Base-by-base conservation (phyloP, 2,888 invertebrate genomes). In the Pelosia muscerda region DNA sequence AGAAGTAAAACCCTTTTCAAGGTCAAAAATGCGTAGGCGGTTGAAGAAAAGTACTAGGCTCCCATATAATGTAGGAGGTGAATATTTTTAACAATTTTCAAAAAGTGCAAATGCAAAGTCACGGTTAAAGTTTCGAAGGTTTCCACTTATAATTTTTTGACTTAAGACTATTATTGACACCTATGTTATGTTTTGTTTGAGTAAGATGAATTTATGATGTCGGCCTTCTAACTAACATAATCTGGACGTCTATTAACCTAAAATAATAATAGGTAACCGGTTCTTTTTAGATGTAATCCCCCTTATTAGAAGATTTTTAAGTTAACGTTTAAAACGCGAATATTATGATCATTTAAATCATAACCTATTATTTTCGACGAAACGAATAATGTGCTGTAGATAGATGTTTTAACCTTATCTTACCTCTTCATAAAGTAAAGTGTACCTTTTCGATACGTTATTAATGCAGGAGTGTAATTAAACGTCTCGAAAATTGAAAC, bases 1-100 rank as follows among this genome's bases (percentile, higher is more conserved):
- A 53, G n/a, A 31, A 31, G 5, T 26, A 19, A n/a, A 2, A 13
- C 1, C 34, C 34, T 22, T 23, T 55, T 54, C 28, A 54, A 55
- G 22, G 63, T 38, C 55, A 13, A 72, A 74, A 72, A 77, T 80
- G 70, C 68, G 75, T 75, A 71, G 65, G 66, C 34, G 69, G 19
- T 68, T 66, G 25, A 66, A 63, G 65, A 28, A n/a, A 31, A 26
- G 57, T 69, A 76, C 13, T 61, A 73, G 80, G 77, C 28, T 38
- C 15, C 13, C 77, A 77, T 77, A 63, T 69, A 31, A n/a, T 49
- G 11, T 9, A 55, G 60, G 57, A 71, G 77, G 60, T 69, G 13
- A 10, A 34, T 54, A 28, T 34, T 59, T n/a, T 63, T 6, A 31
- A 26, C 49, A 49, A n/a, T 49, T 49, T 49, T 49, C 9, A n/a